phyloP scores from a whole-genome alignment of 1,140 invertebrate genomes.

The Dreissena rostriformis region DNA sequence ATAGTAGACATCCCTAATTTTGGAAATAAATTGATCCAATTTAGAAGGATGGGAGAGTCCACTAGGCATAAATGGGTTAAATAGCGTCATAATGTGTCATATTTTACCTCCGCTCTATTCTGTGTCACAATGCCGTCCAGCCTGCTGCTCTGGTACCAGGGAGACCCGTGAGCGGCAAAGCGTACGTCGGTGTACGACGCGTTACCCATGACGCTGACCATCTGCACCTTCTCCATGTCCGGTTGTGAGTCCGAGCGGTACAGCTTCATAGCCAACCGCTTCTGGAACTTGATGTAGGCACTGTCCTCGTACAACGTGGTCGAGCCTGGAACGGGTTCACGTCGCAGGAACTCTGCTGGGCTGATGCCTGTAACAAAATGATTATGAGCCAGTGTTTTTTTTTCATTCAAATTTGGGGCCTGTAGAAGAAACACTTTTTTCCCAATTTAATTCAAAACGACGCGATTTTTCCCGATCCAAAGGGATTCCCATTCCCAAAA shows the following conservation, averaged over 20 bases:
- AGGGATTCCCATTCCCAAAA: no score
- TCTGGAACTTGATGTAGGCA: conserved; percentile 33
- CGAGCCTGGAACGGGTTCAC: not conserved
- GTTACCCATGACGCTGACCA: conserved; percentile 90
- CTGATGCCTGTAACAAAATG: conserved; percentile 19
- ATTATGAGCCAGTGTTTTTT: no score
- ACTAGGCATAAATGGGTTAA: no score
- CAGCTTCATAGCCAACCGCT: conserved; percentile 86
- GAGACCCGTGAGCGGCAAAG: conserved; percentile 96
- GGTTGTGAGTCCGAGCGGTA: conserved; percentile 78
- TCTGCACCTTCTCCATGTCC: conserved; percentile 94
- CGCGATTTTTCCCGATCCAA: no score
- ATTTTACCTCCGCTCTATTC: conserved; percentile 90
- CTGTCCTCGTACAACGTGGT: not conserved
- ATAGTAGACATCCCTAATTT: no score
- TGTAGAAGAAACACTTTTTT: no score
- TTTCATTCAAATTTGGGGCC: no score
- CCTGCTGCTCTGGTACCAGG: conserved; percentile 96
- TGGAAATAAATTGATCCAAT: no score
- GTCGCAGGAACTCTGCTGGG: conserved; percentile 21
- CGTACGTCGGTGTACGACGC: conserved; percentile 86
- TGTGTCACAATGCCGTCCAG: conserved; percentile 96
- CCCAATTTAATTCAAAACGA: no score
- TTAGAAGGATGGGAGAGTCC: no score
- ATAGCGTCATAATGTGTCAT: no score